Evolutionary conservation across 2,888 invertebrate species (phyloP), one percentile per base, ranked within the genome.

Genomic region (Teleiodes luculella): DNA sequence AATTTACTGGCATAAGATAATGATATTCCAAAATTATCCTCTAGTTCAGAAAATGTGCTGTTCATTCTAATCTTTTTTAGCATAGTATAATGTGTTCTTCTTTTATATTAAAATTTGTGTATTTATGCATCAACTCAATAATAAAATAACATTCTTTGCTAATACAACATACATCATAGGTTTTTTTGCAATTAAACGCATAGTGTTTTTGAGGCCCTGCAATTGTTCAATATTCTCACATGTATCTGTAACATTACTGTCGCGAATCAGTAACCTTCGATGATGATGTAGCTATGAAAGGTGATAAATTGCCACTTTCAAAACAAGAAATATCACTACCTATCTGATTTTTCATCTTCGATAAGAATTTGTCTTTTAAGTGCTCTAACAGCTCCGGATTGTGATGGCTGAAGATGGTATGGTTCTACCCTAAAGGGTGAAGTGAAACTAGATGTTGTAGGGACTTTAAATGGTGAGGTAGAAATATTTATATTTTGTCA

Each of bases 1-100:
- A 53, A 37, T 31, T 54, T 54, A 16, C 48, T 48, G 13, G 16
- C 13, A 57, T 46, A 50, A 13, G 53, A 31, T 46, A 8, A 18
- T 30, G 46, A n/a, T 8, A 53, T 45, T 5, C 31, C 31, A 53
- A 28, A 56, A 16, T 56, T 31, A 50, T 56, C 60, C 31, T 45
- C 41, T 36, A 63, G 58, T 18, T 60, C 52, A n/a, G 13, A 4
- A 13, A 59, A 61, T 41, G 43, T 8, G 10, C 13, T 59, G 39
- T 63, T 51, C 31, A 61, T 51, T 36, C 49, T 56, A 16, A 59
- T 58, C 55, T 63, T 60, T 28, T 60, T 53, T 37, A 51, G 52
- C 58, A 61, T 6, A 57, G 2, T 11, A 61, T 14, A 30, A 61
- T 46, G 36, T 56, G 53, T 13, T 52, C 5, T 13, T 2, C 5